Base-by-base conservation (phyloP, 2,888 invertebrate species). In the Sesamia inferens region DNA sequence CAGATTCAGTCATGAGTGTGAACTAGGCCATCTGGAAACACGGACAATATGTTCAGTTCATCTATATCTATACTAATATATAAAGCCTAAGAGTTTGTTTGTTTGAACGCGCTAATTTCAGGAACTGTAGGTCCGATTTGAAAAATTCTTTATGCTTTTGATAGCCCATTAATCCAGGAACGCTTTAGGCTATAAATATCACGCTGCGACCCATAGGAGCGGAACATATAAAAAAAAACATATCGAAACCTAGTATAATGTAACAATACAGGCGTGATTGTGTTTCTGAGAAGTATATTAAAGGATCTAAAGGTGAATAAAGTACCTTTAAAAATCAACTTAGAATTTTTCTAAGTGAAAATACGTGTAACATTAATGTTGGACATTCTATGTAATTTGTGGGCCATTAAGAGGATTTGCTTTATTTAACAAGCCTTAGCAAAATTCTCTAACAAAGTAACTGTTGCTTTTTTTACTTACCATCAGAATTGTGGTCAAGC, bases 1-100 rank as follows among this genome's bases (percentile, higher is more conserved):
- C 74, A 74, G 79, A 68, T 74, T 68, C 68, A 78, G 74, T 44
- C 74, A 74, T 55, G 68, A 64, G 78, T 78, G 79, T 78, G 79
- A 78, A 79, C 79, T 74, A 68, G 79, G 78, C 59, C 79, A n/a
- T n/a, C 63, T 74, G 68, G 79, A 51, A 78, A 78, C 13, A 19
- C 31, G 62, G 55, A n/a, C 62, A 59, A 66, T 68, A 65, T n/a
- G 59, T 64, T 68, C 31, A 22, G 76, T 65, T 61, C 77, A 63
- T n/a, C n/a, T n/a, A n/a, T n/a, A n/a, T n/a, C n/a, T n/a, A n/a
- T n/a, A n/a, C n/a, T n/a, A n/a, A n/a, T n/a, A n/a, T n/a, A n/a
- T n/a, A n/a, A n/a, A n/a, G n/a, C n/a, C n/a, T n/a, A n/a, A n/a
- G n/a, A n/a, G n/a, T n/a, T n/a, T n/a, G n/a, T n/a, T n/a, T n/a